These are phyloP conservation scores for Drosophila tanythrix DNA, from an alignment of 2,888 invertebrate genomes.

Conservation along the genomic window DNA sequence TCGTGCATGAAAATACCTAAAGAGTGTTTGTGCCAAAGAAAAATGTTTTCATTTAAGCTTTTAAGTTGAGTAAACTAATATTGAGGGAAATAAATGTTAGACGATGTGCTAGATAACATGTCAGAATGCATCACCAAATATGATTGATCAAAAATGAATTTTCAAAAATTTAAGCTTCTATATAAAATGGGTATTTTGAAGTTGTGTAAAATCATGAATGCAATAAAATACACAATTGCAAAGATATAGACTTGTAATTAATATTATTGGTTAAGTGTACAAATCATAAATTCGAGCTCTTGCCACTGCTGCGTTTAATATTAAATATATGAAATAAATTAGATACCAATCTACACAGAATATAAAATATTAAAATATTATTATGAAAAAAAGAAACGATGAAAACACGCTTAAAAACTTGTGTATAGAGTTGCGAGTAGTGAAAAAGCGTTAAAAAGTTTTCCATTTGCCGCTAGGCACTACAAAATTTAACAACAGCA, in stretches of 20 bases:
- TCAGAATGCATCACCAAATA: neutral
- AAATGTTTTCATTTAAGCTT: neutral
- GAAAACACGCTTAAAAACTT: neutral
- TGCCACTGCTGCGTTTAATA: neutral
- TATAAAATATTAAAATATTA: no score
- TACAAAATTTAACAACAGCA: slow-evolving; percentile 52
- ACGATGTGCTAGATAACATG: neutral
- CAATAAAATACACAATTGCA: neutral
- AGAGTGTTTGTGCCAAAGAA: neutral
- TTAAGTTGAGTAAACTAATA: neutral
- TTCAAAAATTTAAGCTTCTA: neutral
- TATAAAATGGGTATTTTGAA: neutral
- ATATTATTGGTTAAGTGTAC: neutral
- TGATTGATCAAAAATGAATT: neutral
- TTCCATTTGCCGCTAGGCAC: slow-evolving; percentile 27
- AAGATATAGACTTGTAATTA: neutral
- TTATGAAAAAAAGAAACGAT: neutral
- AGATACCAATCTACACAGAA: neutral
- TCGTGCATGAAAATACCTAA: neutral
- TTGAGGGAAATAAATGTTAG: neutral
- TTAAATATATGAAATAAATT: neutral
- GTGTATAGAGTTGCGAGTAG: slow-evolving; percentile 3
- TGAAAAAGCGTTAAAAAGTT: slow-evolving; percentile 35
- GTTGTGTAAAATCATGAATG: neutral
- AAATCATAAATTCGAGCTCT: neutral